Evolutionary conservation across 2,113 vertebrate species (phyloP).

Genomic region (Myocastor coypus): DNA sequence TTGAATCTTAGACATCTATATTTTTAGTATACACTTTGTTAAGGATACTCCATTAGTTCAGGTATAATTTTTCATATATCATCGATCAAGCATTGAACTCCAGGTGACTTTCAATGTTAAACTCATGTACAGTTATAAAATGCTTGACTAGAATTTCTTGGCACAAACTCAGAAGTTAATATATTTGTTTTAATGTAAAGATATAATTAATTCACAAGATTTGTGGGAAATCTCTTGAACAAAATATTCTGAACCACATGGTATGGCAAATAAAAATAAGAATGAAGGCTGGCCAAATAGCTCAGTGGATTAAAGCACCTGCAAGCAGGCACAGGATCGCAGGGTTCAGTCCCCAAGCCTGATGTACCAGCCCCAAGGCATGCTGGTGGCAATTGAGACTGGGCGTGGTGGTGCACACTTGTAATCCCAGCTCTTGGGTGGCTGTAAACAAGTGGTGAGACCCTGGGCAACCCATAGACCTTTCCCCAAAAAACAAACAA

Average conservation of each 20-base stretch:
- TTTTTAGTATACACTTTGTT: neutral
- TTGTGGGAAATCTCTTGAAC: neutral
- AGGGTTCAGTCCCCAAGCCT: too few species aligned
- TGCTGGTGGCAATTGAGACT: too few species aligned
- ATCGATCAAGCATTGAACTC: neutral
- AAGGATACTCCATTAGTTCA: neutral
- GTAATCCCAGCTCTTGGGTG: too few species aligned
- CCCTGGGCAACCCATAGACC: too few species aligned
- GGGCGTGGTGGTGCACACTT: too few species aligned
- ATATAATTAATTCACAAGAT: neutral
- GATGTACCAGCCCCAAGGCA: too few species aligned
- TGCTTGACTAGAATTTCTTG: neutral
- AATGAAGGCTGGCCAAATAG: neutral
- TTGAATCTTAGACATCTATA: neutral
- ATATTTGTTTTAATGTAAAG: constrained; percentile 15
- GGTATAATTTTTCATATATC: neutral
- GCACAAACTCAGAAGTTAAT: neutral
- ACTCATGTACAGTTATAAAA: neutral
- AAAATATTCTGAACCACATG: neutral
- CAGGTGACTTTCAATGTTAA: neutral
- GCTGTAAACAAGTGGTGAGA: too few species aligned
- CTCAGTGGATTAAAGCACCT: too few species aligned
- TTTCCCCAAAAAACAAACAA: too few species aligned
- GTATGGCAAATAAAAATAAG: neutral
- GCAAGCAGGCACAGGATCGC: too few species aligned